Evolutionary conservation across 2,797 vertebrate genomes (phyloP), one percentile per base, ranked within the genome.

Genomic region (Tinamus major): DNA sequence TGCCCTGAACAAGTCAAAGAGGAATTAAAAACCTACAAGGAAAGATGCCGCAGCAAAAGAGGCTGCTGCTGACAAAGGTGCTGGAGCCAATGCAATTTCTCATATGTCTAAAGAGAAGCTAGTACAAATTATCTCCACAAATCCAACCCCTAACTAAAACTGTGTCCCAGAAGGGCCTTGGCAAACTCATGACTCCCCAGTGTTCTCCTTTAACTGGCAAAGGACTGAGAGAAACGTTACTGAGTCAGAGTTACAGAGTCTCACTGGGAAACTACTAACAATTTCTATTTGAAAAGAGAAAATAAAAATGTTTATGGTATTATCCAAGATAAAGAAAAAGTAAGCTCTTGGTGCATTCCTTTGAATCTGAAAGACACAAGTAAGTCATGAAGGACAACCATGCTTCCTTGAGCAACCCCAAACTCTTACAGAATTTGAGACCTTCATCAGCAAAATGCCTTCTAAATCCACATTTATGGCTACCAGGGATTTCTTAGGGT

Each of bases 81-180:
- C 37, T 17, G 3, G 53, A 41, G 37, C 44, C 26, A 6, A 2
- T 4, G 42, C n/a, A 37, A 13, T 46, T 75, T 37, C 55, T 82
- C 44, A 4, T 7, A 0, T 1, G 4, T n/a, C 56, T 69, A 9
- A 72, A 48, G 3, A 5, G 35, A 44, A 63, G 31, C 58, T 78
- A 51, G n/a, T 24, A 35, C 53, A 35, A 18, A 59, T 27, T 5
- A 4, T 8, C 74, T 6, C 3, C 16, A 21, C 19, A 67, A 67
- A 37, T 27, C 44, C 6, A 10, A 55, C 61, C 1, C 78, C 35
- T 4, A 29, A 21, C 5, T 31, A 13, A 29, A 1, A 10, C 33
- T 8, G 42, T 2, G n/a, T 15, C 37, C 63, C 61, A 46, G 5
- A 1, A 0, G 2, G 44, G 33, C 24, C 29, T 2, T 4, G 59